Base-by-base conservation (phyloP, 2,888 invertebrate species). In the Heliconius sara region DNA sequence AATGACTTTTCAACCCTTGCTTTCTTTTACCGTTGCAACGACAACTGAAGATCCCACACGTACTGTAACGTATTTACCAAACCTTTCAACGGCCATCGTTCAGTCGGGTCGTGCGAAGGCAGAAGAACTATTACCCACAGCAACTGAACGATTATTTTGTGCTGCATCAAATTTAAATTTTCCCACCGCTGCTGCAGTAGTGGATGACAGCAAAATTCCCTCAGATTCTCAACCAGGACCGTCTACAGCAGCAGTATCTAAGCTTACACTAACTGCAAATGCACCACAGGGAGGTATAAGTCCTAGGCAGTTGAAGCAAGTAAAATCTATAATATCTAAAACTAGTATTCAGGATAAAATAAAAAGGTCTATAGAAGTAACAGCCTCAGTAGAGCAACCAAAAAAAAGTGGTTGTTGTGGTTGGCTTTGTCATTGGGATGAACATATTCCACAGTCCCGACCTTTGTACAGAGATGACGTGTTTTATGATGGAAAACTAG, bases 381-480 rank as follows among this genome's bases (percentile, higher is more conserved):
- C 85, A 73, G 82, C 89, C 27, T 82, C 88, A 19, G 75, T 84
- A 25, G 86, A 87, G 65, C 81, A 84, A 78, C 82, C 87, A 34
- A 88, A 89, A 68, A 89, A 89, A 83, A 84, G 80, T n/a, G 85
- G 87, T 77, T 93, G 90, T 81, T 93, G 91, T 88, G 86, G 84
- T 76, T 87, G 88, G 63, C 83, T 92, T 57, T 94, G 86, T 84
- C 86, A 88, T 25, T 95, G 95, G 95, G 92, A 94, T 80, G 81
- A 89, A 65, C 93, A 94, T 82, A 86, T 92, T 68, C 84, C 88
- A 30, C 88, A 93, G 80, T 88, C 93, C 65, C 90, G 95, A 19
- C 95, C 95, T 5, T 88, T 95, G 90, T 95, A 95, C 83, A 88
- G 95, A 80, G 95, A 95, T 85, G 95, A 95, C 83, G 93, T 89